phyloP scores from a whole-genome alignment of 2,113 vertebrate genomes.

The Beaufortia kweichowensis region DNA sequence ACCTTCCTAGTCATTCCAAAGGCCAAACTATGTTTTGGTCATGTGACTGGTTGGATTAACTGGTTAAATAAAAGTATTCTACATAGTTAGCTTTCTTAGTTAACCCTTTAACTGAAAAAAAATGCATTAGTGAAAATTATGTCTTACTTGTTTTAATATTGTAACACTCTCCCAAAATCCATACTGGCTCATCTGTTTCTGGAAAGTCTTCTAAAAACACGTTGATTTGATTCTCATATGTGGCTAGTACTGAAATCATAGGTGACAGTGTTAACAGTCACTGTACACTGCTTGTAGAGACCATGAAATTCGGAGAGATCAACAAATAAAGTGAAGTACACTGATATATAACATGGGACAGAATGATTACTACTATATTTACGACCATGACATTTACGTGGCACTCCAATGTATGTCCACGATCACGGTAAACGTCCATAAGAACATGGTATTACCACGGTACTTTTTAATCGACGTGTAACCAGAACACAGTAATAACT shows the following conservation, averaged over 20 bases:
- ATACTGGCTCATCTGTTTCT: conserved; percentile 56
- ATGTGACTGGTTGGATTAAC: too few relatives aligned
- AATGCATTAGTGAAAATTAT: neutral
- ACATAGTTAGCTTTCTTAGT: neutral
- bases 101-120: neutral
- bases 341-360: too few relatives aligned
- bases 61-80: too few relatives aligned
- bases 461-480: neutral
- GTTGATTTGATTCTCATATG: conserved; percentile 65
- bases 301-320: neutral
- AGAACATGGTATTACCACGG: neutral
- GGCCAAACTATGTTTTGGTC: too few relatives aligned
- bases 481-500: neutral
- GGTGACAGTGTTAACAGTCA: neutral
- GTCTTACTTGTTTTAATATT: conserved; percentile 56
- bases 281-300: neutral
- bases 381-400: neutral
- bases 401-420: neutral
- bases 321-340: too few relatives aligned
- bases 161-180: conserved; percentile 55
- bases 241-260: conserved; percentile 58
- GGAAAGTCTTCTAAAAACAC: conserved; percentile 62
- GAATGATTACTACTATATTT: neutral
- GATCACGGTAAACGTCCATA: neutral
- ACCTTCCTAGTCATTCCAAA: too few relatives aligned